A percentile compares a stretch with the other conserved stretches of the same genome.
These are phyloP conservation scores for Ypsolopha scabrella DNA, from an alignment of 2,888 invertebrate species.

Conservation along the genomic window DNA sequence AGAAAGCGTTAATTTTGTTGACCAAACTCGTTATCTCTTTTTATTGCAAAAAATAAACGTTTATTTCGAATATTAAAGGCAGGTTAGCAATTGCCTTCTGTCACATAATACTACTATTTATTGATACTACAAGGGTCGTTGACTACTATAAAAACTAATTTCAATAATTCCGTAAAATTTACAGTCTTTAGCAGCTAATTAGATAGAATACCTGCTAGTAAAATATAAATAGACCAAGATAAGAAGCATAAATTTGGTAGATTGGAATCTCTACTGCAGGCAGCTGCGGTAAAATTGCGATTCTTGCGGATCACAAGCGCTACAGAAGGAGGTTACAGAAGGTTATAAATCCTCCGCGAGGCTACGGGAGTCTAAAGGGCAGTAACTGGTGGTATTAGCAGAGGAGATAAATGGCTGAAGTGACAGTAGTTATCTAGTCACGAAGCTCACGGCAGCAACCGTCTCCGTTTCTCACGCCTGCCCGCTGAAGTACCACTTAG, in stretches of 20 bases:
- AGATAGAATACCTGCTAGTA: not conserved
- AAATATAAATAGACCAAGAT: not conserved
- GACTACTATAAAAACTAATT: not conserved
- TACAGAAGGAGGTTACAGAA: not conserved
- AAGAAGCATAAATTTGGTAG: not conserved
- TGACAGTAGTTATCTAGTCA: conserved; percentile 31
- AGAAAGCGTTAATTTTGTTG: too few relatives aligned
- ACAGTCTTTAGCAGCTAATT: not conserved
- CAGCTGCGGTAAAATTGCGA: too few relatives aligned
- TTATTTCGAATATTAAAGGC: too few relatives aligned
- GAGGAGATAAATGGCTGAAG: conserved; percentile 13
- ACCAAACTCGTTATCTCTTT: too few relatives aligned
- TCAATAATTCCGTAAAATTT: not conserved
- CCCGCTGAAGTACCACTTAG: conserved; percentile 39
- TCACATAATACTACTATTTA: not conserved
- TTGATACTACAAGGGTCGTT: not conserved
- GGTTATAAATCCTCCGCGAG: conserved; percentile 5
- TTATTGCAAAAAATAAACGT: too few relatives aligned
- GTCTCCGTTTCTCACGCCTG: conserved; percentile 52
- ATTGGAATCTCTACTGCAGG: not conserved
- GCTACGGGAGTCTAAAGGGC: conserved; percentile 7
- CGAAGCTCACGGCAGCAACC: conserved; percentile 26
- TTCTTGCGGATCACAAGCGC: too few relatives aligned
- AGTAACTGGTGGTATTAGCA: conserved; percentile 19
- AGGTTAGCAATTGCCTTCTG: not conserved